Evolutionary conservation across 2,888 invertebrate species (phyloP), one percentile per base, ranked within the genome.

Genomic region (Ctena decussata): DNA sequence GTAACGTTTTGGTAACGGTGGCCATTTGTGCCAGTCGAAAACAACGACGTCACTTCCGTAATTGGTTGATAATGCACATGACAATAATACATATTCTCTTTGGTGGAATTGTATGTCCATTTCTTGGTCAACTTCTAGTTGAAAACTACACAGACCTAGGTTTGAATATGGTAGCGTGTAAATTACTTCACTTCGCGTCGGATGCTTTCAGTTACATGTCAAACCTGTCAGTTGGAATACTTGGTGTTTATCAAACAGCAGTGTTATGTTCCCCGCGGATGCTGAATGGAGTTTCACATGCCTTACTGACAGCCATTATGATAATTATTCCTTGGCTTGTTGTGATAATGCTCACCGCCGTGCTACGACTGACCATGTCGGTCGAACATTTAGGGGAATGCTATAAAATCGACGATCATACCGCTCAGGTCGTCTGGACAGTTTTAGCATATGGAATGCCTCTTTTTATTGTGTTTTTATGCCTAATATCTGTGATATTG

Each of bases 321-420:
- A 82, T 88, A 0, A 76, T 88, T 24, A 74, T 85, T 12, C 88
- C 88, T 6, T 88, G 88, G 88, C 72, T 88, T 37, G 80, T 88
- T 1, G 81, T 82, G 15, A 49, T 82, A 1, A 85, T 84, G 72
- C 35, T 88, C 11, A 79, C 88, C 0, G 81, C 85, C 0, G 85
- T 85, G 21, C 60, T 88, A 21, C 41, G 88, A 30, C 57, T 88
- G 15, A 88, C 88, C 6, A 88, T 88, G 88, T 84, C 88, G n/a
- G 88, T 84, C 30, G 88, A 88, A 57, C 79, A 83, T 44, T 84
- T 53, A 8, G 88, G 88, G 21, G 69, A 71, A 32, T 88, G 88
- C 69, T 85, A 88, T 65, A 77, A 79, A 24, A 81, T 88, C 18
- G 80, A 81, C 21, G 88, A 88, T 65, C 18, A 24, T 44, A 85